A percentile compares a stretch with the other conserved stretches of the same genome.
phyloP scores from a whole-genome alignment of 2,113 vertebrate species.

The Phalacrocorax brasilianus region DNA sequence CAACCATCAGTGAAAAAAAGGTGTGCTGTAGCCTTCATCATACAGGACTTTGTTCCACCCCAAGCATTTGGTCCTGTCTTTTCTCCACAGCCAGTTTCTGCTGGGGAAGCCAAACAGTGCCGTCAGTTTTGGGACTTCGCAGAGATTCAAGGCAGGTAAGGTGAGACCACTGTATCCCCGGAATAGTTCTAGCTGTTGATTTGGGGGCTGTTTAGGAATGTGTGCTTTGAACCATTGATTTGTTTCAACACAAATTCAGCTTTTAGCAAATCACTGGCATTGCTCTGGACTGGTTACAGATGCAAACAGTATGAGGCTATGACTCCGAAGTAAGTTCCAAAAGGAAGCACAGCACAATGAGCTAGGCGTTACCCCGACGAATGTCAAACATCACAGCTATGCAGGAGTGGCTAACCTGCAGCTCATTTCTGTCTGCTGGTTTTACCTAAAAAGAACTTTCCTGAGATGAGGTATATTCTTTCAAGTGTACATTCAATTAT shows the following conservation, averaged over 20 bases:
- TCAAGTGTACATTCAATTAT: not conserved
- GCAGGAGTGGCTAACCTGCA: not conserved
- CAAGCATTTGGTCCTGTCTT: accelerated
- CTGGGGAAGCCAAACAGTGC: not conserved
- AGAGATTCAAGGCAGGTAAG: not conserved
- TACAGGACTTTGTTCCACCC: too few relatives aligned
- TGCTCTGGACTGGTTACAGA: not conserved
- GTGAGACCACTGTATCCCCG: not conserved
- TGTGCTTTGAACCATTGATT: not conserved
- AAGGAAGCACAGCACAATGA: not conserved
- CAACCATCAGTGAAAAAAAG: accelerated
- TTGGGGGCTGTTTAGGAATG: not conserved
- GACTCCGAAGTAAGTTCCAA: not conserved
- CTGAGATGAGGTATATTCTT: not conserved
- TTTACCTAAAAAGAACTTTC: not conserved
- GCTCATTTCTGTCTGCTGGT: not conserved
- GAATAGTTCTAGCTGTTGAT: too few relatives aligned
- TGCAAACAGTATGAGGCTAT: not conserved
- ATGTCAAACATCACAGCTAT: not conserved
- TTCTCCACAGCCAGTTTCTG: not conserved
- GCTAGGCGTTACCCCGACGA: not conserved
- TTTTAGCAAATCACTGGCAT: not conserved
- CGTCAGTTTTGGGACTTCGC: not conserved
- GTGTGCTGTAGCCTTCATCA: accelerated
- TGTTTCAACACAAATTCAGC: not conserved